phyloP scores from a whole-genome alignment of 2,797 vertebrate genomes.

The Picus viridis region DNA sequence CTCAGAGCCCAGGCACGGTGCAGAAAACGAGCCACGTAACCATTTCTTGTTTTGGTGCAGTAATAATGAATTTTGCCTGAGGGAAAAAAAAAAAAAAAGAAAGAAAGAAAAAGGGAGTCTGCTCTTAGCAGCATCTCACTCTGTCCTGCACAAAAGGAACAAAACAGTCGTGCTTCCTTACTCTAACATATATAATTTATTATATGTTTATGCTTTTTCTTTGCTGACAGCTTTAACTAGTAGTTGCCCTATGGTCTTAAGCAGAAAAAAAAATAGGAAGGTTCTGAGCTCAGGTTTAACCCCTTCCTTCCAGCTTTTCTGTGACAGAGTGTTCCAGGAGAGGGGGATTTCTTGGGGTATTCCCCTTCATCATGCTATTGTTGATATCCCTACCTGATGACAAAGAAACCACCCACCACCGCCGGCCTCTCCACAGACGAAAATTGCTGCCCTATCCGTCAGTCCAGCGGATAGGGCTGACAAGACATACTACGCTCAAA shows the following conservation, averaged over 20 bases:
- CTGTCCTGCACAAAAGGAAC: constrained; percentile 1
- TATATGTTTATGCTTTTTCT: constrained; percentile 12
- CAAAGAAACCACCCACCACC: constrained; percentile 75
- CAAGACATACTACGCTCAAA: constrained; percentile 82
- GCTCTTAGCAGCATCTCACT: background rate
- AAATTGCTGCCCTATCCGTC: constrained; percentile 75
- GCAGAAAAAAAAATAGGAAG: constrained; percentile 41
- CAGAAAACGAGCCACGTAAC: constrained; percentile 60
- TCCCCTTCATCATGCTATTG: constrained; percentile 50
- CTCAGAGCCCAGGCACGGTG: constrained; percentile 65
- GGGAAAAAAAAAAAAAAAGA: background rate
- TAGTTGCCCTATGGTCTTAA: background rate
- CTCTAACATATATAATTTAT: constrained; percentile 1
- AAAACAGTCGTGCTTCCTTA: background rate
- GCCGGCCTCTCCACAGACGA: constrained; percentile 18
- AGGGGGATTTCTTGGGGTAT: constrained; percentile 29
- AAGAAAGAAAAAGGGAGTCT: background rate
- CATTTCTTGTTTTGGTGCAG: constrained; percentile 50
- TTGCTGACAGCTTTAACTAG: constrained; percentile 30
- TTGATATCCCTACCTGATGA: constrained; percentile 64
- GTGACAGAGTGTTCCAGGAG: background rate
- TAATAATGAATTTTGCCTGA: constrained; percentile 58
- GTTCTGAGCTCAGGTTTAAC: constrained; percentile 58
- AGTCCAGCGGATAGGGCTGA: constrained; percentile 77
- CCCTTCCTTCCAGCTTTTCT: constrained; percentile 51